Percentiles rank a stretch among this genome's conserved stretches.
Conservation (phyloP, 2,113 vertebrate genomes). For the Phycodurus eques region DNA sequence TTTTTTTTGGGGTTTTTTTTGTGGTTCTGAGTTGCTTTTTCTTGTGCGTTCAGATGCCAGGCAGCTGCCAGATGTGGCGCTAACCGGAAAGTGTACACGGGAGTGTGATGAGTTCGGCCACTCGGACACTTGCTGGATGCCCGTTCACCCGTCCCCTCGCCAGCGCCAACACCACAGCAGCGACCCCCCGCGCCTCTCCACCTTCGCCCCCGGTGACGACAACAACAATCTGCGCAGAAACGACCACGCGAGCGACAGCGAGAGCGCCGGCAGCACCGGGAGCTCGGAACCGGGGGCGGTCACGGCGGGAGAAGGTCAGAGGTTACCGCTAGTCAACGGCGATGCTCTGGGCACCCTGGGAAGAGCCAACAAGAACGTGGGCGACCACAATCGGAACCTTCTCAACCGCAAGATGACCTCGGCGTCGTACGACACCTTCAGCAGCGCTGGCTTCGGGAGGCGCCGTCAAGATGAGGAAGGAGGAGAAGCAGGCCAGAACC, state of each 20-base stretch:
- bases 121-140: constrained; percentile 80
- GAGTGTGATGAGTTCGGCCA: constrained; percentile 76
- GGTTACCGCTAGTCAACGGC: constrained; percentile 67
- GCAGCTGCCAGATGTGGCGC: constrained; percentile 74
- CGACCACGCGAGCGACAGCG: constrained; percentile 73
- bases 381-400: constrained; percentile 78
- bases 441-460: constrained; percentile 71
- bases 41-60: constrained; percentile 62
- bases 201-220: constrained; percentile 70
- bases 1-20: background rate
- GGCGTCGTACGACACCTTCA: constrained; percentile 77
- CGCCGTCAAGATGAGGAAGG: constrained; percentile 67
- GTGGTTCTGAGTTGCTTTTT: constrained; percentile 1
- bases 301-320: constrained; percentile 62
- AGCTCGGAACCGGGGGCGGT: constrained; percentile 63
- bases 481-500: constrained; percentile 59
- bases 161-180: constrained; percentile 69
- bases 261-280: constrained; percentile 65
- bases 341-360: constrained; percentile 70
- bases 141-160: constrained; percentile 64
- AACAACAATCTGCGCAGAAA: constrained; percentile 75
- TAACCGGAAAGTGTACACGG: constrained; percentile 75
- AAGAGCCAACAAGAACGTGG: constrained; percentile 72
- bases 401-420: constrained; percentile 79
- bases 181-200: constrained; percentile 71